Conservation (phyloP, 2,113 vertebrate genomes). For the Entomyzon cyanotis region DNA sequence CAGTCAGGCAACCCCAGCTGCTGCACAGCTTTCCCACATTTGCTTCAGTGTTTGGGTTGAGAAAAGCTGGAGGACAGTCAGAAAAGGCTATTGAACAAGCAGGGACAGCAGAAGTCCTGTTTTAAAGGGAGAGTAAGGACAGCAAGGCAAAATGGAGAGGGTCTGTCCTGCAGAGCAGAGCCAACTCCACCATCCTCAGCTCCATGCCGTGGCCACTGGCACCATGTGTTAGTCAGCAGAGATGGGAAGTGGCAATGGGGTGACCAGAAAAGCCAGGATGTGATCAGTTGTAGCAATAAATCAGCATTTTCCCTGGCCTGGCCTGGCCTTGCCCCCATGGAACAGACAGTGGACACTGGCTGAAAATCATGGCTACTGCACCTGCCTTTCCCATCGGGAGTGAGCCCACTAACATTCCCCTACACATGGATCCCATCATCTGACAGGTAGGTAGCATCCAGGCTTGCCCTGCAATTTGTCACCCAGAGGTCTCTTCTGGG, state of each 20-base stretch:
- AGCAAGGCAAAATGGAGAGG: background rate
- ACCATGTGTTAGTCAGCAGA: background rate
- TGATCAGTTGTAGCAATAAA: background rate
- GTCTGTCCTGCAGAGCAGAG: background rate
- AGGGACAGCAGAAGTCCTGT: background rate
- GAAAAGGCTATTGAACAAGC: background rate
- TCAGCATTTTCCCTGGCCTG: background rate
- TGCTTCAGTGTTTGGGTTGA: background rate
- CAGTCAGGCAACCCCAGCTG: background rate
- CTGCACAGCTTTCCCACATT: rapidly evolving
- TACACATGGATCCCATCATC: background rate
- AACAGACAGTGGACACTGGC: rapidly evolving
- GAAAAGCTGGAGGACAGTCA: background rate
- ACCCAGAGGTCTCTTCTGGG: background rate
- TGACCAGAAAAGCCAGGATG: background rate
- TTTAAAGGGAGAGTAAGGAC: background rate
- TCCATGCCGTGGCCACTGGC: rapidly evolving
- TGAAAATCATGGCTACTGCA: background rate
- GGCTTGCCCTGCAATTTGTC: background rate
- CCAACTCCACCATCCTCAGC: background rate
- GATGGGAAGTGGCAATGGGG: background rate
- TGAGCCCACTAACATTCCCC: background rate
- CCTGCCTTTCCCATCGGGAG: background rate
- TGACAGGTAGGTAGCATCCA: background rate
- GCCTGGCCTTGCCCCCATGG: background rate